phyloP scores from a whole-genome alignment of 2,888 invertebrate species.

The Ctenicera cuprea region DNA sequence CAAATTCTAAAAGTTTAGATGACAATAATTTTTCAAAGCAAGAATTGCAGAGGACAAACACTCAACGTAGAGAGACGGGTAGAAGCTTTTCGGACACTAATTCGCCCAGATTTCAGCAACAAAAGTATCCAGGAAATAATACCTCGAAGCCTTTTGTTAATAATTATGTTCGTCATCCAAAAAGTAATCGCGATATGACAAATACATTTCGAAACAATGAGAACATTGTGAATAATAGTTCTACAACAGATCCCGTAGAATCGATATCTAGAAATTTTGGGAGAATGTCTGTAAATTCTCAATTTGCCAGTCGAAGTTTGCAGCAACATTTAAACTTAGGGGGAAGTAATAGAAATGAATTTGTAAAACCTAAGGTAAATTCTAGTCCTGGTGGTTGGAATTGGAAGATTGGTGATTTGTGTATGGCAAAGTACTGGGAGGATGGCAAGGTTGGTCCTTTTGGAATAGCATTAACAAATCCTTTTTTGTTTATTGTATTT shows the following conservation, averaged over 20 bases:
- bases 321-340: slow-evolving; percentile 68
- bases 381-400: slow-evolving; percentile 66
- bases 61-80: not conserved
- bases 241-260: slow-evolving; percentile 11
- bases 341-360: slow-evolving; percentile 41
- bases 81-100: not conserved
- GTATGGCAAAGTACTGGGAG: slow-evolving; percentile 95
- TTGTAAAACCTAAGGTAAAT: slow-evolving; percentile 16
- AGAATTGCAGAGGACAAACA: not conserved
- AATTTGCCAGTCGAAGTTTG: slow-evolving; percentile 69
- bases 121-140: slow-evolving; percentile 5
- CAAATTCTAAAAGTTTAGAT: not conserved
- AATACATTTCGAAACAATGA: not conserved
- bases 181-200: slow-evolving; percentile 21
- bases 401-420: slow-evolving; percentile 89
- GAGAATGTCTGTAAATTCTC: slow-evolving; percentile 67
- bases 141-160: not conserved
- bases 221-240: slow-evolving; percentile 38
- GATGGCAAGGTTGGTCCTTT: slow-evolving; percentile 80
- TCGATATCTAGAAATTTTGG: slow-evolving; percentile 52
- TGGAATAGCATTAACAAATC: not conserved
- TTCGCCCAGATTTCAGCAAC: not conserved
- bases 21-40: slow-evolving; percentile 15
- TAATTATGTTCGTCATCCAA: slow-evolving; percentile 28
- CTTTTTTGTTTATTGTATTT: slow-evolving; percentile 38